phyloP scores from a whole-genome alignment of 1,140 invertebrate species.

The Glomeris maerens region DNA sequence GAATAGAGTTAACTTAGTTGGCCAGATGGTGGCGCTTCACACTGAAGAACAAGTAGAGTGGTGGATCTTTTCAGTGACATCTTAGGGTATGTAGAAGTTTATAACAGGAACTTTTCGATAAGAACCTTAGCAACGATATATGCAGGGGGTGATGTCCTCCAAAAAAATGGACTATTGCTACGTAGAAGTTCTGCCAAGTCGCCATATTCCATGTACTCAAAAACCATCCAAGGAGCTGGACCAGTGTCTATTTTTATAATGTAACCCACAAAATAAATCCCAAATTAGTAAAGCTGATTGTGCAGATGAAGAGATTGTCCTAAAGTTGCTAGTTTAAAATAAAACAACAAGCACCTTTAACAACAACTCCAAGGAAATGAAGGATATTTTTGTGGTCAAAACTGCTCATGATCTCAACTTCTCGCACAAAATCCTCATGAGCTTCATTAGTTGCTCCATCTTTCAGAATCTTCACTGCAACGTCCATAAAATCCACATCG shows the following conservation, averaged over 20 bases:
- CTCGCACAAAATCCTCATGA: slow-evolving; percentile 68
- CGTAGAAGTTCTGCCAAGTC: slow-evolving; percentile 70
- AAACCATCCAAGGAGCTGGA: slow-evolving; percentile 75
- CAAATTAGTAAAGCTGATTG: not conserved
- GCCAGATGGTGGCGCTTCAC: slow-evolving; percentile 27
- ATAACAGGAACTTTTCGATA: too few relatives aligned
- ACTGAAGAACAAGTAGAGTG: slow-evolving; percentile 30
- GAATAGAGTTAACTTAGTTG: slow-evolving; percentile 27
- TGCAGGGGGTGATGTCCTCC: not conserved
- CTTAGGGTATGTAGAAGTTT: not conserved
- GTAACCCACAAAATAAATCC: not conserved
- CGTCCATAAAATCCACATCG: slow-evolving; percentile 33
- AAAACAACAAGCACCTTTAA: slow-evolving; percentile 39
- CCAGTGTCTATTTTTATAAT: slow-evolving; percentile 44
- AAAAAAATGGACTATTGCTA: slow-evolving; percentile 35
- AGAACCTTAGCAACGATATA: slow-evolving; percentile 9
- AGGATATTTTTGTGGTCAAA: slow-evolving; percentile 78
- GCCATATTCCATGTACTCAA: slow-evolving; percentile 81
- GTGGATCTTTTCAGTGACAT: not conserved
- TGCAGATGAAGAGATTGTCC: not conserved
- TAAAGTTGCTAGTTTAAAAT: not conserved
- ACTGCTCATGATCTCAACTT: slow-evolving; percentile 78
- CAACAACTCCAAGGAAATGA: slow-evolving; percentile 62
- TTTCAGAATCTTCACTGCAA: slow-evolving; percentile 76
- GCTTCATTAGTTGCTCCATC: slow-evolving; percentile 62